These are phyloP conservation scores for Lithobates pipiens DNA, from an alignment of 2,797 vertebrate genomes.

Conservation along the genomic window DNA sequence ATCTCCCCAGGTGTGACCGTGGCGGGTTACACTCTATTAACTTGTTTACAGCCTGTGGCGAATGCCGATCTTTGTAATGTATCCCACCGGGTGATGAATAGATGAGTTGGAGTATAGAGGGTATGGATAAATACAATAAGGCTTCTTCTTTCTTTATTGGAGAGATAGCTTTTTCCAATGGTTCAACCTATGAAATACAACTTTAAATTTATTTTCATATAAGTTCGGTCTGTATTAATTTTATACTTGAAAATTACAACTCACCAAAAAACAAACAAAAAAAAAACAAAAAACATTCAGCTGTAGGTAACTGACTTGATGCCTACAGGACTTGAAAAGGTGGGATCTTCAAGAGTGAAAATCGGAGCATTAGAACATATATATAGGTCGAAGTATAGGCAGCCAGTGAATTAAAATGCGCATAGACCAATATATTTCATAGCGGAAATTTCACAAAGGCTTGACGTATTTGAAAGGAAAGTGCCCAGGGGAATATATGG, in stretches of 20 bases:
- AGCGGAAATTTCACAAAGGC: neutral
- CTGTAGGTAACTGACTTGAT: neutral
- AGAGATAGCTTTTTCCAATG: neutral
- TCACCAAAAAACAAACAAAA: neutral
- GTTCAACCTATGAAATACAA: neutral
- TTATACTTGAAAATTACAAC: too few relatives aligned
- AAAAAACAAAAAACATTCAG: neutral
- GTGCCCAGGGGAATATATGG: neutral
- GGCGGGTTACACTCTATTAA: slow-evolving; percentile 44
- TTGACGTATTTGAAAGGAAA: neutral
- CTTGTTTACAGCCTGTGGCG: slow-evolving; percentile 38
- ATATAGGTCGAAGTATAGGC: neutral
- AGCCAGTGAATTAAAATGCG: neutral
- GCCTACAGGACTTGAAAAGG: neutral
- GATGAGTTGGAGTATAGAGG: neutral
- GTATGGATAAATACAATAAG: slow-evolving; percentile 3
- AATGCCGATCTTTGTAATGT: slow-evolving; percentile 9
- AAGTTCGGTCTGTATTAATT: neutral
- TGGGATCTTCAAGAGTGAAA: neutral
- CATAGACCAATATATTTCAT: neutral
- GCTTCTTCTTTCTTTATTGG: neutral
- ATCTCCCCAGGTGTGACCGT: slow-evolving; percentile 31
- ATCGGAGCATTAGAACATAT: neutral
- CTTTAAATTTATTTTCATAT: too few relatives aligned
- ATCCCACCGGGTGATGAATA: slow-evolving; percentile 24